Evolutionary conservation across 2,797 vertebrate species (phyloP).

Genomic region (Gobio occitaniae): DNA sequence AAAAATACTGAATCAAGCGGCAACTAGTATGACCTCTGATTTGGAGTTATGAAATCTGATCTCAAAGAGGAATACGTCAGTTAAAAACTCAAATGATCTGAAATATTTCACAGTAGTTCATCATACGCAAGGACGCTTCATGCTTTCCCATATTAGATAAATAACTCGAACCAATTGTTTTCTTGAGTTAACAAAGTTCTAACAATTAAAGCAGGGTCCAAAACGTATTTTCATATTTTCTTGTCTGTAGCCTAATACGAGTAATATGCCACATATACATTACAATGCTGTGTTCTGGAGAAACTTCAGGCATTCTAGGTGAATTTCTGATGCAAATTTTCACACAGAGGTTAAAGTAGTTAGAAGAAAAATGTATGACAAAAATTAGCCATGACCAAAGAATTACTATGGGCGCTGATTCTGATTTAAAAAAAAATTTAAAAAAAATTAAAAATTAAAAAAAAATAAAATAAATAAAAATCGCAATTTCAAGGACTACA

Average conservation of each 20-base stretch:
- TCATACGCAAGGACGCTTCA: background rate
- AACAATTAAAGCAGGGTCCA: background rate
- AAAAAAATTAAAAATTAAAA: too few species aligned
- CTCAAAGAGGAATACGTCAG: background rate
- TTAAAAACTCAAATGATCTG: background rate
- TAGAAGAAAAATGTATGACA: background rate
- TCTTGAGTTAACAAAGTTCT: background rate
- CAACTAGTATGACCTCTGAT: slow-evolving; percentile 4
- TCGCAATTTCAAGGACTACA: too few species aligned
- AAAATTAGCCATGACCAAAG: background rate
- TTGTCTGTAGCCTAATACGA: background rate
- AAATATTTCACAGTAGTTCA: background rate
- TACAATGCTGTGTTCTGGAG: background rate
- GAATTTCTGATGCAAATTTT: background rate
- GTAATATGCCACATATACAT: too few species aligned
- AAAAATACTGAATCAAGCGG: background rate
- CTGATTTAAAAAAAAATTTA: background rate
- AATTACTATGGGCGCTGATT: background rate
- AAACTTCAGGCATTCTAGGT: background rate
- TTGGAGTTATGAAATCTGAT: background rate
- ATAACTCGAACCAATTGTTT: background rate
- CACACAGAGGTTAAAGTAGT: background rate
- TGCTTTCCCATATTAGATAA: background rate
- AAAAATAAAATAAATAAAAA: too few species aligned
- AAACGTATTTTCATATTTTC: background rate